phyloP scores from a whole-genome alignment of 2,797 vertebrate species.

The Carapus acus region DNA sequence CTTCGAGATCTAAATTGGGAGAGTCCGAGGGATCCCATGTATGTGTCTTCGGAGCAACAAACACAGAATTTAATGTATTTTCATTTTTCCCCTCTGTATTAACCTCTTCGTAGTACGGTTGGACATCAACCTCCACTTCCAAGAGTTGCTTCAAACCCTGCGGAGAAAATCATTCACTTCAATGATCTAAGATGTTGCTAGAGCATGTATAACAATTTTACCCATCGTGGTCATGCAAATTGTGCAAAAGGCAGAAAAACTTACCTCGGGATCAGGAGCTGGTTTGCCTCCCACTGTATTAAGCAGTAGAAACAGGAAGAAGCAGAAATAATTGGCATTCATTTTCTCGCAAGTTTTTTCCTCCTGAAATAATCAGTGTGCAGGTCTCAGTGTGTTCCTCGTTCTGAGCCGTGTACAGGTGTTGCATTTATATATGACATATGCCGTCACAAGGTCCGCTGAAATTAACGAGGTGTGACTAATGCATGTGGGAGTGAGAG shows the following conservation, averaged over 20 bases:
- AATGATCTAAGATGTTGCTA: background rate
- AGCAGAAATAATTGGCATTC: constrained; percentile 44
- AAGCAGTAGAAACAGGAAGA: constrained; percentile 61
- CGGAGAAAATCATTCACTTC: too few species aligned
- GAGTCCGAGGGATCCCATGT: constrained; percentile 44
- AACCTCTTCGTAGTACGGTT: constrained; percentile 43
- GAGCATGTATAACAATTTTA: background rate
- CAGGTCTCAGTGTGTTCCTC: background rate
- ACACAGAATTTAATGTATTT: constrained; percentile 39
- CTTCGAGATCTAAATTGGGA: constrained; percentile 37
- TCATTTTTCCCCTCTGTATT: constrained; percentile 29
- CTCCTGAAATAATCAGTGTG: constrained; percentile 8
- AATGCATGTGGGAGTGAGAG: constrained; percentile 46
- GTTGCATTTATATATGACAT: constrained; percentile 61
- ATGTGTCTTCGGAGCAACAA: constrained; percentile 23
- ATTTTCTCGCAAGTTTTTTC: constrained; percentile 6
- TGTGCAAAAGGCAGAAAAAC: too few species aligned
- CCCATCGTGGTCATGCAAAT: background rate
- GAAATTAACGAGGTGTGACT: constrained; percentile 55
- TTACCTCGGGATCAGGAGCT: constrained; percentile 65
- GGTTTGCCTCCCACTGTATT: constrained; percentile 52
- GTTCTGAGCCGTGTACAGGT: constrained; percentile 25
- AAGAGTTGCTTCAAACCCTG: constrained; percentile 67
- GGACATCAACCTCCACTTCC: constrained; percentile 49
- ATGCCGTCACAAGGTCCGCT: constrained; percentile 58